Conservation (phyloP, 92 coral and sea anemone genomes). For the Meandrina meandrites region DNA sequence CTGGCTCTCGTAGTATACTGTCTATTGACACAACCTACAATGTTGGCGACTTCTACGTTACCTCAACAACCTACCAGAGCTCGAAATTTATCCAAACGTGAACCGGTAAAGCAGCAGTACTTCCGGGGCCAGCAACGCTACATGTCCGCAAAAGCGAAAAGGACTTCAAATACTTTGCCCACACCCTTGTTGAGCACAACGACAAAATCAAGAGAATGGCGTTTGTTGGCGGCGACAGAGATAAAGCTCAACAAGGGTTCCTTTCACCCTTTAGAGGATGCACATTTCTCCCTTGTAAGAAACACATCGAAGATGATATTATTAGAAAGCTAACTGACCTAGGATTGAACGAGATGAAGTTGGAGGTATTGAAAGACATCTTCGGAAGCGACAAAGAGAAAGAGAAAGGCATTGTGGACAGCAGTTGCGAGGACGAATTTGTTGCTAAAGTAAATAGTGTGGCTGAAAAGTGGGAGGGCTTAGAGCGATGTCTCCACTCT, state of each 20-base stretch:
- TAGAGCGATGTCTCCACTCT: not conserved
- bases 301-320: slow-evolving; percentile 53
- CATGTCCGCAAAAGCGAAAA: slow-evolving; percentile 44
- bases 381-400: slow-evolving; percentile 35
- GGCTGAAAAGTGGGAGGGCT: slow-evolving; percentile 19
- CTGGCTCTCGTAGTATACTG: slow-evolving; percentile 39
- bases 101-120: slow-evolving; percentile 45
- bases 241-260: no score
- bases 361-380: slow-evolving; percentile 27
- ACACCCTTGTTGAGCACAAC: slow-evolving; percentile 58
- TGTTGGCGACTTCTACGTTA: slow-evolving; percentile 54
- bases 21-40: slow-evolving; percentile 60
- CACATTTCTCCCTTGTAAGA: slow-evolving; percentile 52
- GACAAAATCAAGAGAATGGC: slow-evolving; percentile 7
- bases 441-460: slow-evolving; percentile 12
- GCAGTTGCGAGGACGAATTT: slow-evolving; percentile 18
- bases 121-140: slow-evolving; percentile 61
- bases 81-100: slow-evolving; percentile 31
- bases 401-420: slow-evolving; percentile 38
- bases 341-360: not conserved
- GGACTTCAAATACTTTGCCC: slow-evolving; percentile 47
- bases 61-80: slow-evolving; percentile 53
- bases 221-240: no score
- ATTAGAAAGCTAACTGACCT: slow-evolving; percentile 16
- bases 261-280: slow-evolving; percentile 28